Evolutionary conservation across 2,888 invertebrate genomes (phyloP).

Genomic region (Linyphia triangularis): DNA sequence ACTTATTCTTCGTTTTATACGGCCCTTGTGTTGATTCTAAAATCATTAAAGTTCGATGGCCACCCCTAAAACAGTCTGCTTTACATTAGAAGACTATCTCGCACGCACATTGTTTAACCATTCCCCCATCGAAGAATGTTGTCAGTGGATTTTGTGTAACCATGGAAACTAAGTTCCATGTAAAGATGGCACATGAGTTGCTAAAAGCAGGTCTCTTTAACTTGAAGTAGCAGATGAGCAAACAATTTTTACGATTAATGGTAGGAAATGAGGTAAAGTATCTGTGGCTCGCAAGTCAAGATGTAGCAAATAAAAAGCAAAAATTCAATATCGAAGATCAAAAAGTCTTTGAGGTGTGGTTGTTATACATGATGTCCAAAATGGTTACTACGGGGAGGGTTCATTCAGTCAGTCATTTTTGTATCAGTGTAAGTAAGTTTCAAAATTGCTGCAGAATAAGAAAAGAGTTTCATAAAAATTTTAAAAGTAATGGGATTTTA

Average conservation of each 20-base stretch:
- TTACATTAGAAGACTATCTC: neutral
- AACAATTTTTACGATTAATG: constrained; percentile 16
- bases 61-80: neutral
- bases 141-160: neutral
- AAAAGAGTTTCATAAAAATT: too few relatives aligned
- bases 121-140: constrained; percentile 10
- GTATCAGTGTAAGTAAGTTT: too few relatives aligned
- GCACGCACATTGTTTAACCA: neutral
- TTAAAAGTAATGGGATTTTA: too few relatives aligned
- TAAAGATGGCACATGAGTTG: neutral
- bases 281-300: neutral
- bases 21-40: too few relatives aligned
- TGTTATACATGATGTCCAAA: too few relatives aligned
- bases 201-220: neutral
- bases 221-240: neutral
- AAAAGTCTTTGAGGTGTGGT: too few relatives aligned
- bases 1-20: neutral
- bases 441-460: too few relatives aligned
- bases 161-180: neutral
- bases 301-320: too few relatives aligned
- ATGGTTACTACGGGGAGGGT: too few relatives aligned
- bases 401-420: too few relatives aligned
- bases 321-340: too few relatives aligned
- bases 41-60: neutral
- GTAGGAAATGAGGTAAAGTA: neutral